A percentile compares a stretch with the other conserved stretches of the same genome.
phyloP scores from a whole-genome alignment of 1,140 invertebrate species.

The Papilio aristodemus region DNA sequence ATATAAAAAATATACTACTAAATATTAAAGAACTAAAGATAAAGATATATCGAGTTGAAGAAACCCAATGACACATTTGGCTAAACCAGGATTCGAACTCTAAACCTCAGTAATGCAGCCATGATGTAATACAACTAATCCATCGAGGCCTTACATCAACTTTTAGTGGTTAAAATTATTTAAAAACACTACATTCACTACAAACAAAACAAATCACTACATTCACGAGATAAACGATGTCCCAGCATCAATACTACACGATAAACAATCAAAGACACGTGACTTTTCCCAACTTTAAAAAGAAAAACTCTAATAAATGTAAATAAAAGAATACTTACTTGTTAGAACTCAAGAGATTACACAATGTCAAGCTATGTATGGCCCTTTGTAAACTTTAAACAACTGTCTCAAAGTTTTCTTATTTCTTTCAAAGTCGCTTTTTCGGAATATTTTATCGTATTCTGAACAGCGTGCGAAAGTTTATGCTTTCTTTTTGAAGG shows the following conservation, averaged over 20 bases:
- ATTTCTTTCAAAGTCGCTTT: conserved; percentile 3
- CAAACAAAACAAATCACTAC: too few species aligned
- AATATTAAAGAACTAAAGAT: too few species aligned
- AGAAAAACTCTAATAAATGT: background rate
- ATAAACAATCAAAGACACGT: background rate
- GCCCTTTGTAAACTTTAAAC: background rate
- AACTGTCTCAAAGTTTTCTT: background rate
- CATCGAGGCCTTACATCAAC: too few species aligned
- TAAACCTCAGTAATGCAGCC: too few species aligned
- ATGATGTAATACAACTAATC: too few species aligned
- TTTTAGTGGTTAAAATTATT: too few species aligned
- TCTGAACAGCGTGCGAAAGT: background rate
- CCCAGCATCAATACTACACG: background rate
- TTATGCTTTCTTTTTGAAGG: background rate
- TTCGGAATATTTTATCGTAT: conserved; percentile 4
- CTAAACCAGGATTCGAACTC: too few species aligned
- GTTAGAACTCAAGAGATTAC: background rate
- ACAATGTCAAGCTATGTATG: background rate
- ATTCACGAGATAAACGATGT: too few species aligned
- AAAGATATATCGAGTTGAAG: too few species aligned
- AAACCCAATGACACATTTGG: too few species aligned
- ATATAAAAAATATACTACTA: too few species aligned
- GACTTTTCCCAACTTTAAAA: background rate
- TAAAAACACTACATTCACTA: too few species aligned
- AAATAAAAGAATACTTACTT: conserved; percentile 3